These are phyloP conservation scores for Callipepla squamata DNA, from an alignment of 2,113 vertebrate genomes.

Conservation along the genomic window DNA sequence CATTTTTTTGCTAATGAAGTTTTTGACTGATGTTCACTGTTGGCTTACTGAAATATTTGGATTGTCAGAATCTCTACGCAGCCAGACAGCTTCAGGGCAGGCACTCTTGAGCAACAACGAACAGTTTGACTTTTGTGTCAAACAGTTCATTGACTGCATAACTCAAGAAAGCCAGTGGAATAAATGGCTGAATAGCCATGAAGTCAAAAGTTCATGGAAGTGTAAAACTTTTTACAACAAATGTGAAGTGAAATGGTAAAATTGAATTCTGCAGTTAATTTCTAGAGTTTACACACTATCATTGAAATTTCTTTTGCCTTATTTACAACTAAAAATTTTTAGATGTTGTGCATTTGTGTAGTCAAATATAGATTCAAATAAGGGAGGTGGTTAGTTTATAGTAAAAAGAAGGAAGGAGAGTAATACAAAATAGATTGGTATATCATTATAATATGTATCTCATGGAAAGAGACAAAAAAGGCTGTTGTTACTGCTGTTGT, in stretches of 20 bases:
- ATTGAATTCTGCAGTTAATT: background rate
- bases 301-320: background rate
- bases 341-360: background rate
- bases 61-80: background rate
- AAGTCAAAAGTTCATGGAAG: background rate
- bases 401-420: background rate
- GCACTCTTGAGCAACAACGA: background rate
- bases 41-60: background rate
- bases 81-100: background rate
- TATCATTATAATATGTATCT: background rate
- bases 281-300: background rate
- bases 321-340: background rate
- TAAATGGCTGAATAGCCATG: background rate
- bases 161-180: background rate
- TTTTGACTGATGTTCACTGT: background rate
- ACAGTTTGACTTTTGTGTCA: constrained; percentile 8
- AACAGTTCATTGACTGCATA: background rate
- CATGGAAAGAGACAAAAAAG: background rate
- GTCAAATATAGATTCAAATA: background rate
- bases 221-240: background rate
- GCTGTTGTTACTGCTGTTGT: background rate
- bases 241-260: background rate
- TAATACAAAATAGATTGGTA: background rate
- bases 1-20: background rate
- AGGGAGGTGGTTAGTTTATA: background rate